A percentile compares a stretch with the other conserved stretches of the same genome.
These are phyloP conservation scores for Hesperophylax magnus DNA, from an alignment of 1,140 invertebrate genomes.

Conservation along the genomic window DNA sequence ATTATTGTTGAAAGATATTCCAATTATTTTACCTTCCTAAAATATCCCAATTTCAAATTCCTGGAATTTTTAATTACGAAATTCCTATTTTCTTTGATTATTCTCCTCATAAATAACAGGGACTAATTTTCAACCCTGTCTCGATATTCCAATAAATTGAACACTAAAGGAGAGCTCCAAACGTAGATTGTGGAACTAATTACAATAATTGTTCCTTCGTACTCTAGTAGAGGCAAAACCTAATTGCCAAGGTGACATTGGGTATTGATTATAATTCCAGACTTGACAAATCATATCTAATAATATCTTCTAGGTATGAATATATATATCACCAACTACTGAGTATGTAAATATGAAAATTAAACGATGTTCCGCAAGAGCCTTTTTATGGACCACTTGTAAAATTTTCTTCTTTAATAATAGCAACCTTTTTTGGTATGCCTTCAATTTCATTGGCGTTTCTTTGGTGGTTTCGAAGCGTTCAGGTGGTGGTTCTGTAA, in stretches of 20 bases:
- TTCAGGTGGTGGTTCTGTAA: too few species aligned
- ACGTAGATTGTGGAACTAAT: conserved; percentile 7
- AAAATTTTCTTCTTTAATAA: too few species aligned
- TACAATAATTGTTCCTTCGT: conserved; percentile 20
- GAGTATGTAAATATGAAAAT: too few species aligned
- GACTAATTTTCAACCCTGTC: not conserved
- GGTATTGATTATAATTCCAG: not conserved
- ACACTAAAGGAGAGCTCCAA: conserved; percentile 1
- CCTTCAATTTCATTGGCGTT: too few species aligned
- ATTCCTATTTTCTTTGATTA: not conserved
- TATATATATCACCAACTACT: not conserved
- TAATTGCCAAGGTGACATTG: not conserved
- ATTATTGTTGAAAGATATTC: not conserved
- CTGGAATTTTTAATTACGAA: not conserved
- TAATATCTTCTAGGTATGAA: too few species aligned
- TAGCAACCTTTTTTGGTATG: too few species aligned
- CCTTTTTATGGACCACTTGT: too few species aligned
- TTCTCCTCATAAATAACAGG: not conserved
- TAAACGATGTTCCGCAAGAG: too few species aligned
- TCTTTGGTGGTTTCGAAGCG: too few species aligned
- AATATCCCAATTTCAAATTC: not conserved
- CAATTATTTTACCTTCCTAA: not conserved
- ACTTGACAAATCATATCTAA: too few species aligned
- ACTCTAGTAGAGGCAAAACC: not conserved
- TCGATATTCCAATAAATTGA: conserved; percentile 7